phyloP scores from a whole-genome alignment of 2,797 vertebrate species.

The Enteromius trimaculatus region DNA sequence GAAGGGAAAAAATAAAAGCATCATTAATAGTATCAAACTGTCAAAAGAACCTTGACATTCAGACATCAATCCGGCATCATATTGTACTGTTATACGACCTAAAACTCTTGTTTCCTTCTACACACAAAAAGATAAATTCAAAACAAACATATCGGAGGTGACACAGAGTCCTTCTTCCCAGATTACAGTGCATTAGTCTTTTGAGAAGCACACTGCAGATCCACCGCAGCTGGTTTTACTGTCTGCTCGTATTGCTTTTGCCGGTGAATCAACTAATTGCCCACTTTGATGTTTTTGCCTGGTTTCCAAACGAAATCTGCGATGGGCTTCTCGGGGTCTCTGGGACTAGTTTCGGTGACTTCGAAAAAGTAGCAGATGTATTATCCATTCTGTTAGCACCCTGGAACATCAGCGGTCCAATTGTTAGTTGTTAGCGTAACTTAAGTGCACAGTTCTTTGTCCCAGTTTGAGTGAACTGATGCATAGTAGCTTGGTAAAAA shows the following conservation, averaged over 20 bases:
- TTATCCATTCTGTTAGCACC: slow-evolving; percentile 44
- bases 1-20: slow-evolving; percentile 39
- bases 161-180: not conserved
- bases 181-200: slow-evolving; percentile 5
- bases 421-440: slow-evolving; percentile 50
- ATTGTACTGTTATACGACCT: slow-evolving; percentile 4
- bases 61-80: slow-evolving; percentile 17
- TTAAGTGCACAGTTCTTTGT: slow-evolving; percentile 35
- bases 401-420: slow-evolving; percentile 39
- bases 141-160: not conserved
- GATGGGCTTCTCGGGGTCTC: slow-evolving; percentile 14
- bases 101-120: slow-evolving; percentile 2
- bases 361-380: slow-evolving; percentile 48
- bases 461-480: slow-evolving; percentile 18
- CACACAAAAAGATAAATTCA: not conserved
- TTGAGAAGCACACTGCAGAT: slow-evolving; percentile 26
- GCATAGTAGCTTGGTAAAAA: slow-evolving; percentile 20
- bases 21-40: slow-evolving; percentile 41
- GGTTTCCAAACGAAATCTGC: slow-evolving; percentile 34
- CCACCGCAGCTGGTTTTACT: slow-evolving; percentile 43
- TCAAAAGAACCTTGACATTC: slow-evolving; percentile 34
- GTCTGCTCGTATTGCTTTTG: slow-evolving; percentile 19
- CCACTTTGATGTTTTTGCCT: slow-evolving; percentile 52
- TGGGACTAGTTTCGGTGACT: slow-evolving; percentile 44
- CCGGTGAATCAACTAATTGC: slow-evolving; percentile 37